Evolutionary conservation across 2,797 vertebrate genomes (phyloP).

Genomic region (Anguilla anguilla): DNA sequence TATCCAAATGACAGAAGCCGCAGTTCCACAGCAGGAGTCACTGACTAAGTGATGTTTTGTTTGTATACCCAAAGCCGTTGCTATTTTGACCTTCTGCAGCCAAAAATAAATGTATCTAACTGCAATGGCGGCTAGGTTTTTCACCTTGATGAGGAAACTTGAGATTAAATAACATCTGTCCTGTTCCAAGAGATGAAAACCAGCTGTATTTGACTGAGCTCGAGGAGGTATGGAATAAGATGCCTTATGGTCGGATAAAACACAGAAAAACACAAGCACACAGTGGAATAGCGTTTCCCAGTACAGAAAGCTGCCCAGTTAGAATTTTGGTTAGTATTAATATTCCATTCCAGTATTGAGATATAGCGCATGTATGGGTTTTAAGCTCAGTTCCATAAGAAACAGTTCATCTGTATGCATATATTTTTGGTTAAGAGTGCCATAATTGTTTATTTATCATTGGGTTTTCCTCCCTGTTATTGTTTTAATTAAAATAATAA

Average conservation of each 20-base stretch:
- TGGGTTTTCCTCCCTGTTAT: conserved; percentile 16
- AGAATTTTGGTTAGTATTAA: conserved; percentile 25
- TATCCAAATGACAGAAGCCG: conserved; percentile 31
- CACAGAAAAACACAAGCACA: conserved; percentile 7
- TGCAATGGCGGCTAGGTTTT: neutral
- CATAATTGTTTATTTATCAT: conserved; percentile 10
- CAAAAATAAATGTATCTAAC: neutral
- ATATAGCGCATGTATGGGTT: conserved; percentile 1
- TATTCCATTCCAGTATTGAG: conserved; percentile 18
- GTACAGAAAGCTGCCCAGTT: conserved; percentile 19
- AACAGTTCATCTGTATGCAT: neutral
- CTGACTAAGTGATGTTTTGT: neutral
- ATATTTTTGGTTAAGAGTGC: conserved; percentile 2
- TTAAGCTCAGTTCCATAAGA: neutral
- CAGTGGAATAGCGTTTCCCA: neutral
- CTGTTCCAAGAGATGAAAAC: neutral
- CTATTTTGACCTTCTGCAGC: neutral
- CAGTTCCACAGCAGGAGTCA: neutral
- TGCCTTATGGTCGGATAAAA: conserved; percentile 1
- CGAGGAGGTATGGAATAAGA: neutral
- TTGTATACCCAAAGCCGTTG: neutral
- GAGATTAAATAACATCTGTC: neutral
- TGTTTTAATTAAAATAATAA: conserved; percentile 26
- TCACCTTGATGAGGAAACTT: neutral
- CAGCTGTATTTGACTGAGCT: neutral